Conservation (phyloP, 2,888 invertebrate species). For the Tiliacea citrago region DNA sequence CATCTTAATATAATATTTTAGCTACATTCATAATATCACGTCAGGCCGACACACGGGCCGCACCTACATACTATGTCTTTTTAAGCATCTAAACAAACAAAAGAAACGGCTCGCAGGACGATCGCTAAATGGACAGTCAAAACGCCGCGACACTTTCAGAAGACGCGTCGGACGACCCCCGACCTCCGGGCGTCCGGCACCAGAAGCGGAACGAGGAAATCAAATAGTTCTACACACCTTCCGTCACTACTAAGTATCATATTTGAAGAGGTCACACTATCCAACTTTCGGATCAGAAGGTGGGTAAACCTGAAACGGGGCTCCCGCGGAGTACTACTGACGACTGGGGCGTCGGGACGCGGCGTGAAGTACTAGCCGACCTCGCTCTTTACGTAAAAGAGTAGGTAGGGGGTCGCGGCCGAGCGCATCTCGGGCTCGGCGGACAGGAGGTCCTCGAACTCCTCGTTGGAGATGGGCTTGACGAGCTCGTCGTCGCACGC, state of each 20-base stretch:
- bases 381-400: slow-evolving; percentile 94
- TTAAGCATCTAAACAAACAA: slow-evolving; percentile 77
- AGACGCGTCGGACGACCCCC: slow-evolving; percentile 26
- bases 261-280: slow-evolving; percentile 29
- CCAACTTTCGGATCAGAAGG: slow-evolving; percentile 40
- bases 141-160: slow-evolving; percentile 36
- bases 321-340: slow-evolving; percentile 25
- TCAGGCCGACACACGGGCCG: slow-evolving; percentile 76
- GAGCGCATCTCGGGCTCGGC: slow-evolving; percentile 93
- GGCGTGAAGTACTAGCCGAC: slow-evolving; percentile 77
- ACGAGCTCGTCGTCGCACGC: slow-evolving; percentile 97
- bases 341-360: slow-evolving; percentile 11
- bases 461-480: slow-evolving; percentile 93
- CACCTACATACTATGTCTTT: slow-evolving; percentile 80
- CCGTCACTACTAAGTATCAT: slow-evolving; percentile 47
- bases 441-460: slow-evolving; percentile 94
- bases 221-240: slow-evolving; percentile 49
- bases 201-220: slow-evolving; percentile 47
- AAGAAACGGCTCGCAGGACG: slow-evolving; percentile 52
- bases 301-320: slow-evolving; percentile 29
- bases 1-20: slow-evolving; percentile 72
- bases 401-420: slow-evolving; percentile 96
- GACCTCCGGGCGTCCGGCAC: slow-evolving; percentile 17
- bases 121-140: slow-evolving; percentile 44
- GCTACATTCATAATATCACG: slow-evolving; percentile 86